These are phyloP conservation scores for Globodera rostochiensis DNA, from an alignment of 1,140 invertebrate genomes.

Conservation along the genomic window DNA sequence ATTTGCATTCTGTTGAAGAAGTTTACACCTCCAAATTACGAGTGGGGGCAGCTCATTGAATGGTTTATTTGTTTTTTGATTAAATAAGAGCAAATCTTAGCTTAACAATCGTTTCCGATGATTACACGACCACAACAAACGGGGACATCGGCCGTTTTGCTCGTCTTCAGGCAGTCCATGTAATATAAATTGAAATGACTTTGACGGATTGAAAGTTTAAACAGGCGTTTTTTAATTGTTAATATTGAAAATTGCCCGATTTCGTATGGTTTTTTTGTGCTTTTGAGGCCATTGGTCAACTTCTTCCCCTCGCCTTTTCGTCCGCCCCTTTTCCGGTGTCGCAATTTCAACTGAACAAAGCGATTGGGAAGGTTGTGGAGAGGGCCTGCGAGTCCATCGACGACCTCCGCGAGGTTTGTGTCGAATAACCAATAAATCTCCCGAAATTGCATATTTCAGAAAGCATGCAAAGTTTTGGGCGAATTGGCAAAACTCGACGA, in stretches of 20 bases:
- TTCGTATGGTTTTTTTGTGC: constrained; percentile 2
- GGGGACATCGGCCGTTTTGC: constrained; percentile 37
- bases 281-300: constrained; percentile 7
- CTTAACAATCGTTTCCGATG: constrained; percentile 19
- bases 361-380: constrained; percentile 31
- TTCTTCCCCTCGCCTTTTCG: constrained; percentile 13
- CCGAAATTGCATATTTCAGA: not conserved
- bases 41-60: constrained; percentile 27
- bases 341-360: constrained; percentile 5
- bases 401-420: constrained; percentile 32
- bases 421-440: too few relatives aligned
- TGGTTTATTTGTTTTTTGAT: constrained; percentile 15
- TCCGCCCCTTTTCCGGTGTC: not conserved
- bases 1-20: constrained; percentile 25
- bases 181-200: constrained; percentile 14
- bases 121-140: constrained; percentile 36
- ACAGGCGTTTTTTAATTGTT: too few relatives aligned
- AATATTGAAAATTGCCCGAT: too few relatives aligned
- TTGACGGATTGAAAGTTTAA: not conserved
- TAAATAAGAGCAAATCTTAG: not conserved
- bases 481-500: not conserved
- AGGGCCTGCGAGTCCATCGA: constrained; percentile 41
- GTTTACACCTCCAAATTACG: not conserved
- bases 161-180: constrained; percentile 21
- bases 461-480: not conserved